phyloP scores from a whole-genome alignment of 2,113 vertebrate genomes.

The Dipodomys ordii region DNA sequence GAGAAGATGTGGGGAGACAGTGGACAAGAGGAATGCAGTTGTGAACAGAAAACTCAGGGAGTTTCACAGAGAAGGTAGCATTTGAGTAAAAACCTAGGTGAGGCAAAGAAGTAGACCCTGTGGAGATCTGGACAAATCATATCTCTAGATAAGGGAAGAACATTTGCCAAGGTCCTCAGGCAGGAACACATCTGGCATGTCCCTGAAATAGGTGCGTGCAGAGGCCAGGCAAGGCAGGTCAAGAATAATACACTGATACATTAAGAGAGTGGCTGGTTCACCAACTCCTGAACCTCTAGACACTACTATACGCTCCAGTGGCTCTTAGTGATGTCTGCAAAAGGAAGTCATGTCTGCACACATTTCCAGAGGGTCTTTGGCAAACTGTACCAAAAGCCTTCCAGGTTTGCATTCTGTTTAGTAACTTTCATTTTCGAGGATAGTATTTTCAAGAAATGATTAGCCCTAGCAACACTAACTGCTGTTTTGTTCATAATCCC shows the following conservation, averaged over 20 bases:
- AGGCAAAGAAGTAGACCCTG: not conserved
- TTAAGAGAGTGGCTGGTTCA: not conserved
- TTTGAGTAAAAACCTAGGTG: not conserved
- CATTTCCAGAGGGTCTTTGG: not conserved
- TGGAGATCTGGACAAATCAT: not conserved
- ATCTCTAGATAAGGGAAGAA: not conserved
- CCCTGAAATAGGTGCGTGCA: not conserved
- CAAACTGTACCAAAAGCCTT: not conserved
- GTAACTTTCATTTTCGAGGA: constrained; percentile 29
- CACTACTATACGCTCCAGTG: no score
- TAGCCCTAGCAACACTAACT: not conserved
- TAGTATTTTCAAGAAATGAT: constrained; percentile 25
- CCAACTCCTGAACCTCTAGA: not conserved
- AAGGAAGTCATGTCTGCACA: not conserved
- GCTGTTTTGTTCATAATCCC: not conserved
- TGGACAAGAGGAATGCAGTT: not conserved
- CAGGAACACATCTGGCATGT: not conserved
- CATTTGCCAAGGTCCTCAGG: not conserved
- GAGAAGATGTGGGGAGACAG: not conserved
- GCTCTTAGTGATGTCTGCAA: not conserved
- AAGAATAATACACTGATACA: not conserved
- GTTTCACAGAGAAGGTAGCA: not conserved
- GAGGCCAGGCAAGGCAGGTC: not conserved
- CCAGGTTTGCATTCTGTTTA: not conserved
- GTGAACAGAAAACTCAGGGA: not conserved